Base-by-base conservation (phyloP, 1,140 invertebrate species). In the Chlorops oryzae region DNA sequence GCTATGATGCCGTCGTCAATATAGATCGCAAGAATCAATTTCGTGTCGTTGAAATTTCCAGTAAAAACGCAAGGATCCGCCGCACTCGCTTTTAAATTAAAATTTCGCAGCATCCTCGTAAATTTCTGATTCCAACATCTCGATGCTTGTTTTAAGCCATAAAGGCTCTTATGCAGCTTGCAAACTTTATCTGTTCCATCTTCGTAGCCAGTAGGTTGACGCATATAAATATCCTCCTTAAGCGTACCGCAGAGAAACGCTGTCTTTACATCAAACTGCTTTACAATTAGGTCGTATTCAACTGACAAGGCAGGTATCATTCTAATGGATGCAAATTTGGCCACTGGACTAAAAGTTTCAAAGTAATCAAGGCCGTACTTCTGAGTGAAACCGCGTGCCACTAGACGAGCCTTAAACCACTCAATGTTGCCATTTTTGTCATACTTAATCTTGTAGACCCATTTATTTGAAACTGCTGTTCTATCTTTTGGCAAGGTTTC, bases 1-100 rank as follows among this genome's bases (percentile, higher is more conserved):
- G 65, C 52, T 18, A 73, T 38, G 0, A 75, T 42, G n/a, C 70
- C 72, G 63, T 78, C 75, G 60, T 78, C 75, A 10, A 78, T 74
- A 67, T 76, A 76, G 3, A 76, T 56, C 10, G 61, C 62, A 2
- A 77, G 35, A 24, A 73, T 58, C 2, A 72, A 52, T 51, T 59
- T 59, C 17, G 43, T 32, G 43, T 47, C 55, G 9, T 61, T 53
- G 6, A 57, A 24, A 18, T 35, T 38, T 5, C 53, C 51, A 17
- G 63, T 54, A 57, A 68, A 75, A 6, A 75, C 54, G 61, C 72
- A 73, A 7, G 59, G 55, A 50, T 76, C 73, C 13, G 60, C 63
- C 27, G 53, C 37, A 44, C 56, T 61, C 6, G 56, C 59, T 2
- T 47, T 51, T 38, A 78, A 69, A 3, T 65, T 64, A 54, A 67